phyloP scores from a whole-genome alignment of 2,797 vertebrate species.

The Phalanger gymnotis region DNA sequence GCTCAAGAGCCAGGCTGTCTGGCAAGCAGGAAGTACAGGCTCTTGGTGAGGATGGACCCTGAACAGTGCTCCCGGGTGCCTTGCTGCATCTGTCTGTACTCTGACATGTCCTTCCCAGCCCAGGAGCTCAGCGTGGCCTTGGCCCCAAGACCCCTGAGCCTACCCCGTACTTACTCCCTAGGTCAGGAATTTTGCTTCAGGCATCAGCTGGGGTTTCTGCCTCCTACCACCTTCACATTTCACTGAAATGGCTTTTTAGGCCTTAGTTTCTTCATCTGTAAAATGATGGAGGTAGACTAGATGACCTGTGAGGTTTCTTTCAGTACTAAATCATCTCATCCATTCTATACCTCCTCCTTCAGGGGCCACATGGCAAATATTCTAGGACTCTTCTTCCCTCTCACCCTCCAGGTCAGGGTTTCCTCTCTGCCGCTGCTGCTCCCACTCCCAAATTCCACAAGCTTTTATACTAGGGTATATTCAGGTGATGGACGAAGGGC shows the following conservation, averaged over 20 bases:
- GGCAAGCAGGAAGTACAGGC: background rate
- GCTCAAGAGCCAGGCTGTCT: background rate
- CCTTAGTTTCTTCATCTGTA: background rate
- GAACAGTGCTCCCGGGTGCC: background rate
- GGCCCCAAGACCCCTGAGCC: background rate
- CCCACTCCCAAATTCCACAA: background rate
- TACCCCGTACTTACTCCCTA: background rate
- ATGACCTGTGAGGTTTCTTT: background rate
- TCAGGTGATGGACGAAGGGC: background rate
- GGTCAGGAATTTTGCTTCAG: background rate
- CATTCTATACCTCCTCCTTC: background rate
- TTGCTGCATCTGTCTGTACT: background rate
- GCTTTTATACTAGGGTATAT: background rate
- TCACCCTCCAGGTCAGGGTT: background rate
- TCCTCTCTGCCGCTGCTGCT: background rate
- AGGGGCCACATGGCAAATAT: background rate
- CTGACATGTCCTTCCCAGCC: background rate
- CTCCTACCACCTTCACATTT: background rate
- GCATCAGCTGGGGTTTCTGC: background rate
- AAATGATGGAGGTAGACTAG: background rate
- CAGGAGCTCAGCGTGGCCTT: background rate
- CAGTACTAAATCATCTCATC: background rate
- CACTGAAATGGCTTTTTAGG: background rate
- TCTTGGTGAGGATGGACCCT: background rate
- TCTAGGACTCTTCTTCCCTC: background rate